These are phyloP conservation scores for Centrocercus urophasianus DNA, from an alignment of 2,113 vertebrate species.

Conservation along the genomic window DNA sequence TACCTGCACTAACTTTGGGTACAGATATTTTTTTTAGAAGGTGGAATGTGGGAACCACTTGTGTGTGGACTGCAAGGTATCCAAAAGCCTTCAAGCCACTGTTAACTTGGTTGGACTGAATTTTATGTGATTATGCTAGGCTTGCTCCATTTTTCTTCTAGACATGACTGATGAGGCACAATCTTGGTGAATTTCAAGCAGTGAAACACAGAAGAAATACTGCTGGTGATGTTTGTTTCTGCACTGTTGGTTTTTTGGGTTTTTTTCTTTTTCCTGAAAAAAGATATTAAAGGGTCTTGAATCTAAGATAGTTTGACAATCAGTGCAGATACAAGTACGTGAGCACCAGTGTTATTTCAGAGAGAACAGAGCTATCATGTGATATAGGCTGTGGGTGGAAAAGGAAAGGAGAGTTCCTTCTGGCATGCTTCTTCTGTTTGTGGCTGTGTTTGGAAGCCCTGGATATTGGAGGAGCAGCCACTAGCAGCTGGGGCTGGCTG, in stretches of 20 bases:
- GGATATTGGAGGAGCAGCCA: background rate
- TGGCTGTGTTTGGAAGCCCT: background rate
- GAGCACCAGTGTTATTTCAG: background rate
- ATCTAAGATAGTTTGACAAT: background rate
- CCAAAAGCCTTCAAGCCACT: background rate
- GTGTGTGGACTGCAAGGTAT: background rate
- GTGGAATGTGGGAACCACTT: background rate
- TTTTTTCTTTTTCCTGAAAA: background rate
- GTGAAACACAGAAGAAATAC: background rate
- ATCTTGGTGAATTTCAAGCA: background rate
- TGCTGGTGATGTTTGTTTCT: background rate
- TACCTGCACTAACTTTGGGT: background rate
- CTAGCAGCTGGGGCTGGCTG: fast-evolving
- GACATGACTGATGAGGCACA: background rate
- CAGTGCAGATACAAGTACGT: fast-evolving
- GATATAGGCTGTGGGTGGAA: background rate
- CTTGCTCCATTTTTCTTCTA: background rate
- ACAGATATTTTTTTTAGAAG: background rate
- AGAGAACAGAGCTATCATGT: background rate
- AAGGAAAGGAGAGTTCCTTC: background rate
- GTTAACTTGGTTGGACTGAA: background rate
- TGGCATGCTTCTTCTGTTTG: background rate
- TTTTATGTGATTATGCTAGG: background rate
- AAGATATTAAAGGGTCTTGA: background rate
- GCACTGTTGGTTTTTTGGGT: too few relatives aligned